Base-by-base conservation (phyloP, 2,113 vertebrate genomes). In the Zosterops pallidus region DNA sequence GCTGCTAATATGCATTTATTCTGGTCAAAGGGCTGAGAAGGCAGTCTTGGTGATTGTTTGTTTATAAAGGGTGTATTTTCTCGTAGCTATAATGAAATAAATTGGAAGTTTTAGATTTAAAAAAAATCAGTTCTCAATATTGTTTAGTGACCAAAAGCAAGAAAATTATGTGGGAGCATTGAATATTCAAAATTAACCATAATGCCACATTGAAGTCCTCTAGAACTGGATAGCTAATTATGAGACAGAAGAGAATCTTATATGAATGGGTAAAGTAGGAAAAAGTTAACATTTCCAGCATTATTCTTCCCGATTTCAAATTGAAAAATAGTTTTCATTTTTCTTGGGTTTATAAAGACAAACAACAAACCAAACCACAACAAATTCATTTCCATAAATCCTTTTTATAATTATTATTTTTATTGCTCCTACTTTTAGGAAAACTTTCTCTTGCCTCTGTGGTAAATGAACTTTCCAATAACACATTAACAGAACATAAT, bases 1-100 rank as follows among this genome's bases (percentile, higher is more conserved):
- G 39, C 15, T 56, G 37, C 47, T 57, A 13, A 14, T 35, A 33
- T 23, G 22, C 6, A 12, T 85, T 91, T 55, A 47, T 63, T 82
- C 22, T 77, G 11, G 52, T n/a, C 14, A 65, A 62, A 57, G 11
- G 41, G 6, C 52, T 59, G 33, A 53, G n/a, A 77, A 53, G 41
- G 26, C 20, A 60, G 19, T 11, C 41, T 35, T 60, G 17, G 6
- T 0, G 0, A 2, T 22, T 44, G 26, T 21, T 59, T 67, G 31
- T 67, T 47, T 57, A 79, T 44, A 59, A 81, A 78, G 13, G 1
- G 4, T 57, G 5, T 20, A 8, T 78, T 81, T 89, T 57, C 37
- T 60, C 53, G 11, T 57, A 59, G 22, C 31, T 79, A 9, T 19
- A 42, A 41, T 64, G 28, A 49, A 81, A 19, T 72, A 60, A 76